Base-by-base conservation (phyloP, 2,888 invertebrate species). In the Scaeva pyrastri region DNA sequence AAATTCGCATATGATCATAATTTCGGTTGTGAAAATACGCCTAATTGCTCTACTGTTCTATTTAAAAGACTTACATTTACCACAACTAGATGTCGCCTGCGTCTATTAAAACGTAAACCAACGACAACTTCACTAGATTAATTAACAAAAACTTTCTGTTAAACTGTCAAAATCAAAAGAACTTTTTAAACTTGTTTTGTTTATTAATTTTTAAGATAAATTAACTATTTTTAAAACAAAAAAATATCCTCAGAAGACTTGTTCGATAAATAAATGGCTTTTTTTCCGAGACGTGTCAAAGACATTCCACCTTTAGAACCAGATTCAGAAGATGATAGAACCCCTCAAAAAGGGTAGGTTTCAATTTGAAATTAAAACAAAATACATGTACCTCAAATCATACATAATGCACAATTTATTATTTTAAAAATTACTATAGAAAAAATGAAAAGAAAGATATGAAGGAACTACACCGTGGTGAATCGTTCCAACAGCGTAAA, bases 241-340 rank as follows among this genome's bases (percentile, higher is more conserved):
- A 21, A 26, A n/a, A n/a, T 26, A 23, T 45, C 2, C 1, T 64
- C 6, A 0, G 1, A 23, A n/a, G 4, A 5, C 5, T 43, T n/a
- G 7, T 11, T 14, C 0, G n/a, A 11, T n/a, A 55, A 72, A 62
- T 14, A 31, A 84, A 91, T 91, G 90, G 88, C 88, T 64, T 90
- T 90, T 71, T 88, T 90, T 64, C 92, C 92, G 23, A 90, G 90
- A 21, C 90, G 91, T 79, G 90, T 91, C 12, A 91, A 90, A 85
- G 92, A 93, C 62, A 87, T 93, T 58, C 90, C 91, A 12, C 90
- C 90, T 21, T 84, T 90, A 52, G 91, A 90, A 62, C 77, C 90
- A n/a, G 92, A 92, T 60, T 91, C 92, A 0, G 92, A 92, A 72
- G 92, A 92, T 88, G 90, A 90, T 55, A 81, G 88, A 79, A 90